phyloP scores from a whole-genome alignment of 1,140 invertebrate species.

The Saccostrea cuccullata region DNA sequence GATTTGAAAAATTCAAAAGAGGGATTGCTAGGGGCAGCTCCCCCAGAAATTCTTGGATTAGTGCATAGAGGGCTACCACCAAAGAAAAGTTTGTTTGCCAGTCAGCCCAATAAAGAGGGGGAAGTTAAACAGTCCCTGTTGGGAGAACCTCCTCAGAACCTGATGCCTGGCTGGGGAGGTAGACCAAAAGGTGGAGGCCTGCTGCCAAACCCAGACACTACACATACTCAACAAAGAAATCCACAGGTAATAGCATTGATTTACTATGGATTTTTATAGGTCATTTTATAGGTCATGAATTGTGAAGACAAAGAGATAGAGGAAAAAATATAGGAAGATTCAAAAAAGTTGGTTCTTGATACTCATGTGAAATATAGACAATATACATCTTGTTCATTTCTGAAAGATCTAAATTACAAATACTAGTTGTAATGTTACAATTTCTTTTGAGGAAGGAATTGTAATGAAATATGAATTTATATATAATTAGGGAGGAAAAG shows the following conservation, averaged over 20 bases:
- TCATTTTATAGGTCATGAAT: no score
- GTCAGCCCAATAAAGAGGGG: neutral
- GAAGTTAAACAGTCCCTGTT: conserved; percentile 16
- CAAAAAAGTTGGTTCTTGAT: no score
- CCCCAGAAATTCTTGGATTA: conserved; percentile 20
- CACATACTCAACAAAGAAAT: conserved; percentile 7
- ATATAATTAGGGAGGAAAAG: neutral
- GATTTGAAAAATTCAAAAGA: conserved; percentile 16
- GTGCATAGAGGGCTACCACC: conserved; percentile 18
- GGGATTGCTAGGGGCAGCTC: neutral
- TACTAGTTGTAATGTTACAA: no score
- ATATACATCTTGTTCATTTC: no score
- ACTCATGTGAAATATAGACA: no score
- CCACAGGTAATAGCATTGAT: neutral
- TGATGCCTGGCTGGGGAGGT: neutral
- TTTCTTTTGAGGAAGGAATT: no score
- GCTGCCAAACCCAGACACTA: conserved; percentile 32
- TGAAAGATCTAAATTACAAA: no score
- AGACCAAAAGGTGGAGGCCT: neutral
- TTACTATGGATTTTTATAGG: neutral
- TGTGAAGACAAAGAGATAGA: no score
- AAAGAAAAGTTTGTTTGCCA: conserved; percentile 11
- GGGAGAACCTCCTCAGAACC: neutral
- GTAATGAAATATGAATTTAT: neutral
- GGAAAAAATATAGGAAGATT: no score